phyloP scores from a whole-genome alignment of 1,140 invertebrate species.

The Anastrepha obliqua region DNA sequence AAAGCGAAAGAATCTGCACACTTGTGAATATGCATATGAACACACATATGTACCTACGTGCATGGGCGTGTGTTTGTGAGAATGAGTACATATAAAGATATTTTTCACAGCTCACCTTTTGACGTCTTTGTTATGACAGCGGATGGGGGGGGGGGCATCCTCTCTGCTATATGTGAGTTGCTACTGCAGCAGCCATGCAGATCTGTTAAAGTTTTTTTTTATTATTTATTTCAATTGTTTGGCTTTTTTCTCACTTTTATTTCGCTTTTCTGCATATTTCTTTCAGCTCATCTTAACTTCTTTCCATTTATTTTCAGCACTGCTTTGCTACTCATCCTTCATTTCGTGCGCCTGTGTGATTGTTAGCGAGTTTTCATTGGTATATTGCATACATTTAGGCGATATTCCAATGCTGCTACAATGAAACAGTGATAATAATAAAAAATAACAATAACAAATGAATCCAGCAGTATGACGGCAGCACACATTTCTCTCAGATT shows the following conservation, averaged over 20 bases:
- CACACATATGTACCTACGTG: background rate
- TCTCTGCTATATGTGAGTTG: background rate
- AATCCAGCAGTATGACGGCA: background rate
- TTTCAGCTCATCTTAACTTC: background rate
- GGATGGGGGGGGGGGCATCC: no score
- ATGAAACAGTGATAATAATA: background rate
- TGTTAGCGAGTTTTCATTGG: background rate
- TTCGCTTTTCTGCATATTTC: background rate
- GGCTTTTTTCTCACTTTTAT: no score
- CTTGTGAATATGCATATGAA: background rate
- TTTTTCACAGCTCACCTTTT: constrained; percentile 17
- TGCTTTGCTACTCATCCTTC: background rate
- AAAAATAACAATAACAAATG: background rate
- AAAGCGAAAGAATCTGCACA: background rate
- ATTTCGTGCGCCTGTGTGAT: background rate
- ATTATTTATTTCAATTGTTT: no score
- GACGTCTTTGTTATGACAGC: constrained; percentile 22
- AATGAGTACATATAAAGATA: background rate
- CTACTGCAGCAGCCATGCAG: no score
- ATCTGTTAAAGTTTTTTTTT: no score
- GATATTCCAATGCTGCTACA: background rate
- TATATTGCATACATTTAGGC: constrained; percentile 7
- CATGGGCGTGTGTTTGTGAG: background rate
- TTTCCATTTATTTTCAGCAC: background rate
- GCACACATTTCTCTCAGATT: background rate